Percentiles rank a stretch among this genome's conserved stretches.
phyloP scores from a whole-genome alignment of 2,113 vertebrate species.

The Tachysurus vachellii region DNA sequence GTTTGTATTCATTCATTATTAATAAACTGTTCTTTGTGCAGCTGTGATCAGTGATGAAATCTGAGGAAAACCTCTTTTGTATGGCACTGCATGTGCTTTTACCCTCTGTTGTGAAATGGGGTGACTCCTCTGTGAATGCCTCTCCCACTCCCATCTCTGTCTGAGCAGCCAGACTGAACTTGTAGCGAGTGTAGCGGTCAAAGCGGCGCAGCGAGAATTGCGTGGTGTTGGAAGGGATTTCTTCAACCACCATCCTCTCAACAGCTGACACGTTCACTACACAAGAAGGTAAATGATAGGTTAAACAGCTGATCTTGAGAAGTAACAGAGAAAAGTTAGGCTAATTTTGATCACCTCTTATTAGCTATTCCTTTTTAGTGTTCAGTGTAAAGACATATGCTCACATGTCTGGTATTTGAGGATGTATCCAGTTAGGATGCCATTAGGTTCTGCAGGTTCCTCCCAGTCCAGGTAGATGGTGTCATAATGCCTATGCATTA shows the following conservation, averaged over 20 bases:
- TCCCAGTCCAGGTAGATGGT: constrained; percentile 92
- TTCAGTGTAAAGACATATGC: constrained; percentile 23
- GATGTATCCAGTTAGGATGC: constrained; percentile 86
- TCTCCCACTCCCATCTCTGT: constrained; percentile 86
- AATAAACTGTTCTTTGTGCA: neutral
- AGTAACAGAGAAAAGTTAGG: neutral
- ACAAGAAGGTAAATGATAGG: constrained; percentile 36
- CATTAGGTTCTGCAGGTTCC: constrained; percentile 90
- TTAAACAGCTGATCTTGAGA: neutral
- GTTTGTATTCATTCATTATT: neutral
- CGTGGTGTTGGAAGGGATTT: constrained; percentile 85
- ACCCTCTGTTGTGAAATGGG: constrained; percentile 89
- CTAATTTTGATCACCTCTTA: neutral
- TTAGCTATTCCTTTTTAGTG: neutral
- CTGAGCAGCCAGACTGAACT: constrained; percentile 83
- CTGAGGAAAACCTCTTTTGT: neutral
- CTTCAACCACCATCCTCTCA: constrained; percentile 76
- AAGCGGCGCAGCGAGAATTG: constrained; percentile 84
- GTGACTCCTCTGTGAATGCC: constrained; percentile 81
- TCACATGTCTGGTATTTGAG: constrained; percentile 87
- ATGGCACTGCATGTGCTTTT: constrained; percentile 43
- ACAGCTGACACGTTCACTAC: constrained; percentile 86
- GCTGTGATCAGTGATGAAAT: neutral
- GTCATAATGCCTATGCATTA: constrained; percentile 90
- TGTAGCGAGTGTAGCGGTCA: constrained; percentile 91